A percentile compares a stretch with the other conserved stretches of the same genome.
Conservation (phyloP, 2,113 vertebrate genomes). For the Crocuta crocuta region DNA sequence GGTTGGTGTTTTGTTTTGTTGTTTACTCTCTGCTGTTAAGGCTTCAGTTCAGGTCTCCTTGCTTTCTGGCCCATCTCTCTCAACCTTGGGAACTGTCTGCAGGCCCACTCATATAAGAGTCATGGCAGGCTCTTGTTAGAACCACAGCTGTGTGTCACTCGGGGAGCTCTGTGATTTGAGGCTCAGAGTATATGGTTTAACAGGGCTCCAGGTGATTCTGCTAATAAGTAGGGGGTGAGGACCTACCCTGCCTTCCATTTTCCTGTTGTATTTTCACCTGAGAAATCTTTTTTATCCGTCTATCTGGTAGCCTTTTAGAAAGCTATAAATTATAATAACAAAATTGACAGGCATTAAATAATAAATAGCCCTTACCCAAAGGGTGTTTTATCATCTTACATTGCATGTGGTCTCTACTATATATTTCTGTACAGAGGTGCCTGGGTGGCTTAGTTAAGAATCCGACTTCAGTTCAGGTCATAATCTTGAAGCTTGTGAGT, state of each 20-base stretch:
- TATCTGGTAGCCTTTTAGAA: neutral
- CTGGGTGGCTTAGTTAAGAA: too few relatives aligned
- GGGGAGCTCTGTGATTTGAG: neutral
- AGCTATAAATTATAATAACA: neutral
- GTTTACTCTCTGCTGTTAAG: neutral
- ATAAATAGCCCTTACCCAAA: neutral
- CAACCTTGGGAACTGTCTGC: neutral
- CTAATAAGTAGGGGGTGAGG: neutral
- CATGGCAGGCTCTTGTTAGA: neutral
- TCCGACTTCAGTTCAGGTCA: too few relatives aligned
- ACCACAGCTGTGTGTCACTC: neutral
- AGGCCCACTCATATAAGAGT: neutral
- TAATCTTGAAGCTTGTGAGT: too few relatives aligned
- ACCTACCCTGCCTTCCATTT: neutral
- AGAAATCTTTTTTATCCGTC: neutral
- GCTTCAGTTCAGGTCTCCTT: neutral
- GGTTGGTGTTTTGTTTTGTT: neutral
- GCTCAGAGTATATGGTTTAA: neutral
- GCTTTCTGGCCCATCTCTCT: neutral
- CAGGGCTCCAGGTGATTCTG: neutral
- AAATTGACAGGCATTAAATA: conserved; percentile 40
- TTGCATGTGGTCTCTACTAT: neutral
- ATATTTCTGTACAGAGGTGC: neutral
- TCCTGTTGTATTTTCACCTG: neutral
- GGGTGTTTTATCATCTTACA: conserved; percentile 38